Percentiles rank a stretch among this genome's conserved stretches.
These are phyloP conservation scores for Meloidogyne chitwoodi DNA, from an alignment of 1,140 invertebrate species.

Conservation along the genomic window DNA sequence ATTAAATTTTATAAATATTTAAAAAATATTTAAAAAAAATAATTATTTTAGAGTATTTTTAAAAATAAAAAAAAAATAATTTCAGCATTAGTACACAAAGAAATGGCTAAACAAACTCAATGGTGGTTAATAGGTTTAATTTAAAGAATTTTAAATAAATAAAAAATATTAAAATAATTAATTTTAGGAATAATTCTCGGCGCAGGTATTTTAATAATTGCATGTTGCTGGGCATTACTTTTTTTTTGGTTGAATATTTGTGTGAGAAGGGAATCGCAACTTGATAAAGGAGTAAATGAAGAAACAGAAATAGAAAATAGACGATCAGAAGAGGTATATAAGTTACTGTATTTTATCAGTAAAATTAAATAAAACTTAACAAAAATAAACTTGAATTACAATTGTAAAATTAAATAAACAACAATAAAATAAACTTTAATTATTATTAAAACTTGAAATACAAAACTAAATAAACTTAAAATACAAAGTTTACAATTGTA, in stretches of 20 bases:
- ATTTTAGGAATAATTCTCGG: slow-evolving; percentile 24
- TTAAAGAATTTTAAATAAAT: background rate
- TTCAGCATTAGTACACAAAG: slow-evolving; percentile 24
- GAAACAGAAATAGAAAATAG: background rate
- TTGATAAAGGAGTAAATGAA: background rate
- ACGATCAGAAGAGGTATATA: background rate
- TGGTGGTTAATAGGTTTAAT: slow-evolving; percentile 33
- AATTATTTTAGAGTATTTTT: too few species aligned
- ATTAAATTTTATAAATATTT: background rate
- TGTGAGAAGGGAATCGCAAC: background rate
- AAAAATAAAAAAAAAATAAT: background rate
- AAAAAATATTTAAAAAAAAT: background rate
- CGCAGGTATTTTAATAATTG: slow-evolving; percentile 20
- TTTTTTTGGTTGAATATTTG: slow-evolving; percentile 32
- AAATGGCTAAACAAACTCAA: slow-evolving; percentile 16
- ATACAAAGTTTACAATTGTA: too few species aligned
- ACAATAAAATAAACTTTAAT: background rate
- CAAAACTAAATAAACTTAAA: too few species aligned
- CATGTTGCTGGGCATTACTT: slow-evolving; percentile 21
- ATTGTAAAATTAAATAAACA: background rate
- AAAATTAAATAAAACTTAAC: too few species aligned
- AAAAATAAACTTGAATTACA: background rate
- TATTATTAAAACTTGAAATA: too few species aligned
- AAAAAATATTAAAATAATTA: slow-evolving; percentile 3
- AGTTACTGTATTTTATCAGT: background rate